phyloP scores from a whole-genome alignment of 2,888 invertebrate species.

The Trichacis sp. region DNA sequence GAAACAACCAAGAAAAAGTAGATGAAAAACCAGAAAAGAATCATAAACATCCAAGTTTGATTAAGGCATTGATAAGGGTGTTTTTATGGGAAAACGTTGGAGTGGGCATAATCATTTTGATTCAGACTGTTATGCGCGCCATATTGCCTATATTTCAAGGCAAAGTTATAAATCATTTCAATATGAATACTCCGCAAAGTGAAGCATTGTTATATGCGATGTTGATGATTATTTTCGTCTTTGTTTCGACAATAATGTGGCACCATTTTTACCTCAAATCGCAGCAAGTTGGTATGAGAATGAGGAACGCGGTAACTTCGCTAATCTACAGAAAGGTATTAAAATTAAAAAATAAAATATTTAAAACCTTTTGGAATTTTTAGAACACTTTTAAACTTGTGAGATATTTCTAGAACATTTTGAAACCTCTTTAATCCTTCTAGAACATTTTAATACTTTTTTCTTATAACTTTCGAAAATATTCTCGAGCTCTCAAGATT shows the following conservation, averaged over 20 bases:
- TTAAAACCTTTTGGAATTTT: too few species aligned
- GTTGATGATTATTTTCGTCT: conserved; percentile 52
- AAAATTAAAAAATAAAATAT: too few species aligned
- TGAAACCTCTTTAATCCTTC: too few species aligned
- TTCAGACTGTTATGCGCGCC: conserved; percentile 36
- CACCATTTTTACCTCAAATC: conserved; percentile 16
- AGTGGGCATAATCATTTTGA: conserved; percentile 34
- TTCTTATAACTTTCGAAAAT: too few species aligned
- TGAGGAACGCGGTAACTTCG: conserved; percentile 77
- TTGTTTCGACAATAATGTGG: conserved; percentile 28
- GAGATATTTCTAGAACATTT: too few species aligned
- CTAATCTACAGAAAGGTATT: conserved; percentile 78
- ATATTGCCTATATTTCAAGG: conserved; percentile 53
- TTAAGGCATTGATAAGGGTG: conserved; percentile 65
- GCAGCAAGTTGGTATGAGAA: conserved; percentile 73
- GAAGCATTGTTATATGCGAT: conserved; percentile 72
- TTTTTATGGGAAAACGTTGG: conserved; percentile 61
- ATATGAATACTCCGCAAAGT: conserved; percentile 67
- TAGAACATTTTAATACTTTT: too few species aligned
- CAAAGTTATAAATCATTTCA: conserved; percentile 55
- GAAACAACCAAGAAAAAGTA: conserved; percentile 42
- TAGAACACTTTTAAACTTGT: too few species aligned
- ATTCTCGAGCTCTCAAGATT: too few species aligned
- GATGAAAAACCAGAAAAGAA: conserved; percentile 32
- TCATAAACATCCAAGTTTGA: conserved; percentile 61